Evolutionary conservation across 2,797 vertebrate genomes (phyloP).

Genomic region (Malacoctenus gilli): DNA sequence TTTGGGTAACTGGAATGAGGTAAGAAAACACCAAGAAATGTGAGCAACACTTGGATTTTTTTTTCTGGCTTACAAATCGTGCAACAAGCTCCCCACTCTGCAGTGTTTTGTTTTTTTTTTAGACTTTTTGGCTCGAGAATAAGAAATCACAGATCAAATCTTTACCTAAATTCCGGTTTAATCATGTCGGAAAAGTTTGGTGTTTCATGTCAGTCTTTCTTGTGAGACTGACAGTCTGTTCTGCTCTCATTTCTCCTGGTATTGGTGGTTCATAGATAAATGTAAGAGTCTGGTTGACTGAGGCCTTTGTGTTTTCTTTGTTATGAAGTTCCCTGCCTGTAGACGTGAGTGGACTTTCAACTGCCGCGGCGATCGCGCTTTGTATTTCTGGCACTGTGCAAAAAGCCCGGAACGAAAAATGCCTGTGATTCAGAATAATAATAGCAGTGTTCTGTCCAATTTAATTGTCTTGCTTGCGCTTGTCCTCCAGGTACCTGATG

Average conservation of each 20-base stretch:
- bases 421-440: neutral
- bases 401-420: constrained; percentile 11
- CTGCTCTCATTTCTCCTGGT: constrained; percentile 1
- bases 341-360: constrained; percentile 17
- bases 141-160: neutral
- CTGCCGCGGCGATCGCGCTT: constrained; percentile 13
- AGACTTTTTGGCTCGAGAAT: no score
- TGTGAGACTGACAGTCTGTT: neutral
- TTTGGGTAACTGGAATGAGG: constrained; percentile 95
- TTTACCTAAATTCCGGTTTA: constrained; percentile 12
- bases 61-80: no score
- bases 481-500: constrained; percentile 72
- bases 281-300: neutral
- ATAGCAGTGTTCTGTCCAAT: neutral
- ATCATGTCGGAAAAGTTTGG: neutral
- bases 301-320: constrained; percentile 13
- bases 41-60: no score
- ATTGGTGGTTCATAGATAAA: constrained; percentile 16
- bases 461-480: neutral
- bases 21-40: constrained; percentile 62
- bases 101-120: no score
- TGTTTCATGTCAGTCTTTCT: constrained; percentile 1
- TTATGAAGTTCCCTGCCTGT: constrained; percentile 3
- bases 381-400: constrained; percentile 3
- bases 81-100: no score